Base-by-base conservation (phyloP, 2,113 vertebrate species). In the Passer domesticus region DNA sequence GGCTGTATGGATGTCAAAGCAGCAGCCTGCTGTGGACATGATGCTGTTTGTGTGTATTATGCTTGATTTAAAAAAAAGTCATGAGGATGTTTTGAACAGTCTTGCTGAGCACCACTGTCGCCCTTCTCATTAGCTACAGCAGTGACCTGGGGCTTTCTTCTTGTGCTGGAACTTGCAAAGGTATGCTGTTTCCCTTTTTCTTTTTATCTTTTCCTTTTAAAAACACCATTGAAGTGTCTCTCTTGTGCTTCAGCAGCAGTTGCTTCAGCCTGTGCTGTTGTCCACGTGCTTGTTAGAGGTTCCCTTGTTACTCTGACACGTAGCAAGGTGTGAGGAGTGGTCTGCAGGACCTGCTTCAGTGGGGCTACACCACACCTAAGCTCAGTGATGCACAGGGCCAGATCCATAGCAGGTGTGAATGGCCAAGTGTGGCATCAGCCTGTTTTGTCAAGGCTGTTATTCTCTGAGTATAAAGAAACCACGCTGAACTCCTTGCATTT, bases 281-380 rank as follows among this genome's bases (percentile, higher is more conserved):
- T 58, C 39, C 30, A 47, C 0, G 0, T 50, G 63, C 46, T 66
- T 0, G 0, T 23, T 59, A 47, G 39, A 74, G 86, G 68, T 47
- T 89, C 30, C 60, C 55, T 62, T 76, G 41, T 78, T 85, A 4
- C 16, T 85, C 3, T 74, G 72, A 15, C 43, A 23, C 0, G 6
- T 47, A 10, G 55, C 16, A 22, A 5, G 33, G 14, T 52, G 2
- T 53, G 46, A 68, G 58, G 49, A 76, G 15, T 24, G 27, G 31
- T 46, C 53, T 79, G 49, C 53, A 80, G 90, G 72, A 73, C n/a
- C 24, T 31, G 30, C n/a, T 37, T 41, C 46, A 9, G 53, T 28
- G 24, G 46, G 62, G 52, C 31, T 52, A 2, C 3, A 2, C 46
- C 15, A 4, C 59, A 18, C 41, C 46, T 27, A 17, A 80, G 28